Conservation (phyloP, 2,888 invertebrate genomes). For the Drosophila austrosaltans region DNA sequence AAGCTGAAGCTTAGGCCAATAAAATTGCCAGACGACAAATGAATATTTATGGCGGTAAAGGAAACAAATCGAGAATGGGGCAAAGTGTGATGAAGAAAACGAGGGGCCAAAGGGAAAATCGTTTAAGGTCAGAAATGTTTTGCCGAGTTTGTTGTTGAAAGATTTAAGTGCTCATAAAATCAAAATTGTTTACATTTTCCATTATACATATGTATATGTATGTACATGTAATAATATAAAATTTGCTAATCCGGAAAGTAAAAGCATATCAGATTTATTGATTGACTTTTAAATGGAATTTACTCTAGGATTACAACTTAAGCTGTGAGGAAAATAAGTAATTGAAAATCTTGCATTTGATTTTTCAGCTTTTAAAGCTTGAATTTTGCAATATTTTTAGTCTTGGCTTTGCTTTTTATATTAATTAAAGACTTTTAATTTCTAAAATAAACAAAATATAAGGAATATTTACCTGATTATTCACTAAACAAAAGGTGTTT, state of each 20-base stretch:
- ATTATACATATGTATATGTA: background rate
- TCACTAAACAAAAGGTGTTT: too few relatives aligned
- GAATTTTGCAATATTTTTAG: background rate
- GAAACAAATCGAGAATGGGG: background rate
- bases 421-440: too few relatives aligned
- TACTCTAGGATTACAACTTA: background rate
- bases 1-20: conserved; percentile 29
- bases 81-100: background rate
- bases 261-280: conserved; percentile 8
- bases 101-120: conserved; percentile 11
- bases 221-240: conserved; percentile 12
- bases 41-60: conserved; percentile 33
- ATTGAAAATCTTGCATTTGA: background rate
- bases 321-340: background rate
- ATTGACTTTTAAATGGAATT: background rate
- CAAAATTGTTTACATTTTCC: conserved; percentile 14
- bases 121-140: conserved; percentile 25
- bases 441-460: too few relatives aligned
- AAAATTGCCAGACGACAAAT: conserved; percentile 32
- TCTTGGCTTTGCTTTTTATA: too few relatives aligned
- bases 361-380: background rate
- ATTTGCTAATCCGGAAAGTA: conserved; percentile 5
- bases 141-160: conserved; percentile 13
- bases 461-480: too few relatives aligned
- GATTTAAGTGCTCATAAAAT: conserved; percentile 22